Conservation (phyloP, 2,888 invertebrate species). For the Campopleginae sp. region DNA sequence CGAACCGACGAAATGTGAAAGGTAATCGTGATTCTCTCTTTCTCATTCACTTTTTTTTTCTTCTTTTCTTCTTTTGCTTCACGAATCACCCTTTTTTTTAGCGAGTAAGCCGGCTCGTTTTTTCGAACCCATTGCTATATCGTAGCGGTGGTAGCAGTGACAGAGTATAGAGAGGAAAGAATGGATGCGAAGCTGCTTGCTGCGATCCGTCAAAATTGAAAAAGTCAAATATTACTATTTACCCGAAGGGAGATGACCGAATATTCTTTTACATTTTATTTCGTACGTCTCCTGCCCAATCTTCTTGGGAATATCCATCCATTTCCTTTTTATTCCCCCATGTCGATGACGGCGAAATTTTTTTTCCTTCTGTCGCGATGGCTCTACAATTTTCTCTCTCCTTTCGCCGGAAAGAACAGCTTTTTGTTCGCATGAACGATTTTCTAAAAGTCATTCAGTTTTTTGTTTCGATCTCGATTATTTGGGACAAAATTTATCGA, state of each 20-base stretch:
- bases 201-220: conserved; percentile 59
- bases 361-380: neutral
- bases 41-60: conserved; percentile 29
- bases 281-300: neutral
- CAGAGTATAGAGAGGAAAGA: conserved; percentile 57
- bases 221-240: conserved; percentile 62
- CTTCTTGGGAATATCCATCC: conserved; percentile 9
- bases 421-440: neutral
- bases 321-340: conserved; percentile 6
- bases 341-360: neutral
- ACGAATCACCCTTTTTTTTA: conserved; percentile 54
- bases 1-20: conserved; percentile 78
- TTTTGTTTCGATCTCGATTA: neutral
- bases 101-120: conserved; percentile 7
- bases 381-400: conserved; percentile 14
- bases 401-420: neutral
- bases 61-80: conserved; percentile 31
- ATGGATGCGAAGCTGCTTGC: conserved; percentile 14
- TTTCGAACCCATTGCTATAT: conserved; percentile 58
- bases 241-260: conserved; percentile 44
- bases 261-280: conserved; percentile 24
- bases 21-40: conserved; percentile 65
- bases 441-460: neutral
- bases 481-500: neutral
- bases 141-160: conserved; percentile 9